Percentiles rank a stretch among this genome's conserved stretches.
Evolutionary conservation across 1,140 invertebrate genomes (phyloP).

Genomic region (Amyelois transitella): DNA sequence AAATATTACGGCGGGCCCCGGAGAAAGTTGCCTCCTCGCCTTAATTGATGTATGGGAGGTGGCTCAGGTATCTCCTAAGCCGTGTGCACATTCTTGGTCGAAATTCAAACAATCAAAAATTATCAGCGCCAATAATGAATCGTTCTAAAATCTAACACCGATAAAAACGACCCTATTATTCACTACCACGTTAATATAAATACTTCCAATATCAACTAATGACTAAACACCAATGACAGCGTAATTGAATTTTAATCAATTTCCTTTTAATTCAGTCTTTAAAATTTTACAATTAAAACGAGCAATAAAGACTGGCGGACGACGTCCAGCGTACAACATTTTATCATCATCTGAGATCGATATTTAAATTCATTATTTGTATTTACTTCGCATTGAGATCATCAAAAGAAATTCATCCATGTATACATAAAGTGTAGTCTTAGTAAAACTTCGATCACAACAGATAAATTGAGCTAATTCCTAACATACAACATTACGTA

Average conservation of each 20-base stretch:
- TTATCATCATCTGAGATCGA: constrained; percentile 24
- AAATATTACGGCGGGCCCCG: too few relatives aligned
- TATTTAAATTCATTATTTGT: background rate
- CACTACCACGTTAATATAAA: constrained; percentile 17
- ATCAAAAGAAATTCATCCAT: constrained; percentile 1
- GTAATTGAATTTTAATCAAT: constrained; percentile 67
- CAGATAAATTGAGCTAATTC: constrained; percentile 37
- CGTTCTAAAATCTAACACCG: constrained; percentile 23
- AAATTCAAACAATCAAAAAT: background rate
- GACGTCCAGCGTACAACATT: constrained; percentile 39
- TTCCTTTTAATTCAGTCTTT: constrained; percentile 70
- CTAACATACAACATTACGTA: background rate
- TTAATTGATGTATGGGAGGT: too few relatives aligned
- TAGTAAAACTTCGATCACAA: constrained; percentile 28
- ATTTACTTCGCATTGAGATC: background rate
- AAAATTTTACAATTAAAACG: constrained; percentile 62
- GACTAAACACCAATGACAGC: constrained; percentile 51
- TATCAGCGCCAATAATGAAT: constrained; percentile 1
- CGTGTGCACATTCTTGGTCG: too few relatives aligned
- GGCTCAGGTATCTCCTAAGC: too few relatives aligned
- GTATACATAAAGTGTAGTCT: constrained; percentile 12
- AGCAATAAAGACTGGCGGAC: constrained; percentile 39
- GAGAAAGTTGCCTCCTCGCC: too few relatives aligned
- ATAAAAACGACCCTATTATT: constrained; percentile 19
- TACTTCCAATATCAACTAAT: too few relatives aligned